Evolutionary conservation across 2,797 vertebrate species (phyloP).

Genomic region (Petrocephalus schoutedeni): DNA sequence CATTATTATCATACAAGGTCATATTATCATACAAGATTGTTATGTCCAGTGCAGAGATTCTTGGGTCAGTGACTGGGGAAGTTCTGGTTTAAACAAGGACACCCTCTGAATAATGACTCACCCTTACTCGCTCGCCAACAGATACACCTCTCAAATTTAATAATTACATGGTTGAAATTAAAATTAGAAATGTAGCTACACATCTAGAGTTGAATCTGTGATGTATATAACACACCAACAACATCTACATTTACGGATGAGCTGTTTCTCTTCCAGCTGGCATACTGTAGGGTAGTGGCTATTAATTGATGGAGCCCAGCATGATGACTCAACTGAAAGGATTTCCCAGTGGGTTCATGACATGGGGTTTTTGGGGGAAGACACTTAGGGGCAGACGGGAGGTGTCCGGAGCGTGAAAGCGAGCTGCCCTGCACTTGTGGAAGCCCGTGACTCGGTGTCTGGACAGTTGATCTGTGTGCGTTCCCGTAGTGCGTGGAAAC

Average conservation of each 20-base stretch:
- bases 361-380: not conserved
- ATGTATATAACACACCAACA: not conserved
- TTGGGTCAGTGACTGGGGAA: not conserved
- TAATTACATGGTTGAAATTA: not conserved
- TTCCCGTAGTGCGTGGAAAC: constrained; percentile 46
- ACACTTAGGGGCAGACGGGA: not conserved
- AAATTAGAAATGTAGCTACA: not conserved
- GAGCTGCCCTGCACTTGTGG: not conserved
- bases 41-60: not conserved
- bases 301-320: constrained; percentile 49
- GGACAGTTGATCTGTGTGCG: not conserved
- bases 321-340: constrained; percentile 26
- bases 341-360: not conserved
- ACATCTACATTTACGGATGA: not conserved
- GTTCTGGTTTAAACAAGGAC: not conserved
- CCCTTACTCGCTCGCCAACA: not conserved
- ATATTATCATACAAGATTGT: not conserved
- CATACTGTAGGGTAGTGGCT: not conserved
- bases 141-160: not conserved
- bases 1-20: not conserved
- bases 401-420: not conserved
- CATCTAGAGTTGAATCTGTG: not conserved
- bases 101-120: not conserved
- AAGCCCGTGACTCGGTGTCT: not conserved
- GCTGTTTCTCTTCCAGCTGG: not conserved